These are phyloP conservation scores for Hymenopus coronatus DNA, from an alignment of 2,888 invertebrate species.

Conservation along the genomic window DNA sequence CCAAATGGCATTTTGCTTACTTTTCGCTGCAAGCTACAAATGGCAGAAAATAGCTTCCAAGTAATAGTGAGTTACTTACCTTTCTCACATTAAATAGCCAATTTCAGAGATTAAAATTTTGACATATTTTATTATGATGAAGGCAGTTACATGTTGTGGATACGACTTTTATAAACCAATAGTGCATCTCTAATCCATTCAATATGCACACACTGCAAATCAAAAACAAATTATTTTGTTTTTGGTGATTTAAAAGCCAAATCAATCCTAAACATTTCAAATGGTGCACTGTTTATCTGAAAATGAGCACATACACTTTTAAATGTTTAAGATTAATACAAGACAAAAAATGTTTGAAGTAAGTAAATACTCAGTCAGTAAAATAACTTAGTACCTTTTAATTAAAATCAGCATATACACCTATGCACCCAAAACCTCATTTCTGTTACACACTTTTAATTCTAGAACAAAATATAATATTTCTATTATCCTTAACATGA, in stretches of 20 bases:
- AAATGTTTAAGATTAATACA: neutral
- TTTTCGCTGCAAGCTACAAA: neutral
- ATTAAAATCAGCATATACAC: neutral
- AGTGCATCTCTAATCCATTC: neutral
- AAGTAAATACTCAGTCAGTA: neutral
- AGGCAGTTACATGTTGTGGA: neutral
- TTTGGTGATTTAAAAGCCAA: neutral
- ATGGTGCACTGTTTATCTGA: neutral
- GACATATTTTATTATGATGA: neutral
- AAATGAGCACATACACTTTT: neutral
- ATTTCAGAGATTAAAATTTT: neutral
- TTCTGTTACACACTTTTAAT: neutral
- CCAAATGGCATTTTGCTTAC: neutral
- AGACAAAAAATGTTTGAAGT: neutral
- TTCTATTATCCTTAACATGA: neutral
- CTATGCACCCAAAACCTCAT: neutral
- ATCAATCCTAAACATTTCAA: neutral
- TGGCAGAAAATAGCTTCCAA: neutral
- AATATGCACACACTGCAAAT: neutral
- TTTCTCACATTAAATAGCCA: neutral
- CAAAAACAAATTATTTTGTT: neutral
- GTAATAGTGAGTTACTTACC: neutral
- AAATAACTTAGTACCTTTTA: neutral
- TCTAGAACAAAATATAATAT: neutral
- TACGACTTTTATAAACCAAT: neutral